Conservation (phyloP, 2,888 invertebrate species). For the Spodoptera littoralis region DNA sequence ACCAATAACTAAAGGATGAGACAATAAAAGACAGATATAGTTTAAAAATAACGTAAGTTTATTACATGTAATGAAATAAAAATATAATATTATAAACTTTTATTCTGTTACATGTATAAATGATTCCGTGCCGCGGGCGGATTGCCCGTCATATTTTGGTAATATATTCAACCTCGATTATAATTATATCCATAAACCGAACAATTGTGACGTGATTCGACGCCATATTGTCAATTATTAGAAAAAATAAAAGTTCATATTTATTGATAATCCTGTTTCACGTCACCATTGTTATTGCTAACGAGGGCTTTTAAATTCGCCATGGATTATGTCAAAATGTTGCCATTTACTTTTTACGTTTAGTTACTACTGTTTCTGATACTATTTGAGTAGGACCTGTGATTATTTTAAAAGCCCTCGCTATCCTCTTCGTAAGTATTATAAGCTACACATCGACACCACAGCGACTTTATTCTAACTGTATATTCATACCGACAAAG, state of each 20-base stretch:
- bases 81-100: slow-evolving; percentile 83
- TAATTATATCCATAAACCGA: slow-evolving; percentile 57
- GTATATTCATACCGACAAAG: slow-evolving; percentile 60
- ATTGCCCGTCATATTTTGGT: slow-evolving; percentile 61
- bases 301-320: slow-evolving; percentile 68
- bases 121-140: slow-evolving; percentile 64
- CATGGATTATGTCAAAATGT: slow-evolving; percentile 27
- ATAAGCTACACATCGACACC: slow-evolving; percentile 68
- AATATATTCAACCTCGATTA: slow-evolving; percentile 59
- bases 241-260: slow-evolving; percentile 46
- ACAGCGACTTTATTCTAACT: slow-evolving; percentile 64
- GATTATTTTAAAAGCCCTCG: slow-evolving; percentile 51
- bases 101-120: slow-evolving; percentile 81
- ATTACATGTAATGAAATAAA: slow-evolving; percentile 88
- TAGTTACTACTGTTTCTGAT: neutral
- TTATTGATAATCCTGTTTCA: slow-evolving; percentile 48
- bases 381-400: slow-evolving; percentile 10
- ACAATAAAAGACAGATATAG: slow-evolving; percentile 73
- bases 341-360: slow-evolving; percentile 24
- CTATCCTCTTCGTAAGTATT: slow-evolving; percentile 51
- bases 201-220: slow-evolving; percentile 63
- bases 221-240: slow-evolving; percentile 44
- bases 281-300: slow-evolving; percentile 63
- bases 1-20: neutral
- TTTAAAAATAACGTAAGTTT: slow-evolving; percentile 89